Evolutionary conservation across 2,113 vertebrate species (phyloP), one percentile per base, ranked within the genome.

Genomic region (Stomatorhinus ivindoensis): DNA sequence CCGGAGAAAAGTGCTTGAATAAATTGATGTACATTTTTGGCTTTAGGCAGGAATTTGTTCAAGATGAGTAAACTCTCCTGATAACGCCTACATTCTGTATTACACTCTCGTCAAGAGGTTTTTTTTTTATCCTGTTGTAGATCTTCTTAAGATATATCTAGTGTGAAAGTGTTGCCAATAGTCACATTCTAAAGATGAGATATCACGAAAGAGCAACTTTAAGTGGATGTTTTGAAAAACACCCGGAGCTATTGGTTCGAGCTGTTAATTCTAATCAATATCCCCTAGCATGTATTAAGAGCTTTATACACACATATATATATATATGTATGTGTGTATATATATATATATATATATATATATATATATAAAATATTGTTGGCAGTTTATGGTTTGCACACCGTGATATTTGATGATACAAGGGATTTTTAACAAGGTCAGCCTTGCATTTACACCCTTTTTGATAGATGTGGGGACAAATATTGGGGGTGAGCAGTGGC

Each of bases 181-280:
- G 65, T 35, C 19, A 27, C 15, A 21, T 47, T 80, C 17, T 48
- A 51, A 24, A 61, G 48, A 82, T 87, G 24, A 42, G 35, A 17
- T 80, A 80, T 80, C 15, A 80, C 17, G 73, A 39, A 80, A 42
- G 13, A 80, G 7, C 73, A 39, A 17, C 31, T 76, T 76, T 42
- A 17, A 76, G 89, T 31, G 44, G 24, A 50, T 61, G 82, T 51
- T 61, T 44, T 47, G 47, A 80, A 48, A 89, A 88, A 88, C 47
- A 82, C 88, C 85, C 87, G 31, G 13, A 73, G 86, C 91, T 87
- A 80, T 88, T 87, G 89, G 88, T 80, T 87, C 55, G 46, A 35
- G 65, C 31, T 11, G 31, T 88, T 84, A n/a, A 76, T 61, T 86
- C 87, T 88, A 65, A 58, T 84, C 88, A 53, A 19, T 86, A 69